Base-by-base conservation (phyloP, 2,888 invertebrate species). In the Elmis aenea region DNA sequence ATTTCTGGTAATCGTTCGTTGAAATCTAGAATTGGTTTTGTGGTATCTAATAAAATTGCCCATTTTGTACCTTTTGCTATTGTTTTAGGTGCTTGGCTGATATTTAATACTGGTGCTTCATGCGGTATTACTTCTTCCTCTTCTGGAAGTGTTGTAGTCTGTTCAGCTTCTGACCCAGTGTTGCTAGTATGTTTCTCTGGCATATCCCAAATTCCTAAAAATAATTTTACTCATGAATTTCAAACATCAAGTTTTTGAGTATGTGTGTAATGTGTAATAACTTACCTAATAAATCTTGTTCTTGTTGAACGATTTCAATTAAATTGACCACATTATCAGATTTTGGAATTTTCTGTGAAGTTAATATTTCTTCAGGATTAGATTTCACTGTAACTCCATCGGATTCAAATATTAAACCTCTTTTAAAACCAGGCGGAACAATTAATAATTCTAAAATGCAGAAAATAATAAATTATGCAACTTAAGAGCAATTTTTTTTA, bases 11-110 rank as follows among this genome's bases (percentile, higher is more conserved):
- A 79, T 55, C 76, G 76, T 50, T 87, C 78, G 28, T 81, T 74
- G 57, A 93, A 94, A 62, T 94, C 84, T 1, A 72, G 74, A 1
- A 94, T 83, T 0, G 91, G 88, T 32, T 79, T 75, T 0, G 81
- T 79, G 1, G 89, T 81, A 62, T 95, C 89, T 18, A 95, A 74
- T 66, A 85, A 77, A 58, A 92, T 84, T 0, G 93, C 94, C 90
- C 90, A 95, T 57, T 90, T 82, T 1, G 81, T 75, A n/a, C 74
- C 73, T 5, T 71, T 25, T 3, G 20, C 10, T 3, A n/a, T 8
- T 12, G 11, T 13, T 10, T 22, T 24, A 9, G 23, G 21, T 8
- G 24, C 23, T 29, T 74, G 72, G 1, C 81, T 80, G 31, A 88
- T 85, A 45, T 79, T 80, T 12, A 90, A 61, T 0, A 88, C 70